Evolutionary conservation across 2,888 invertebrate species (phyloP).

Genomic region (Crossocerus cetratus): DNA sequence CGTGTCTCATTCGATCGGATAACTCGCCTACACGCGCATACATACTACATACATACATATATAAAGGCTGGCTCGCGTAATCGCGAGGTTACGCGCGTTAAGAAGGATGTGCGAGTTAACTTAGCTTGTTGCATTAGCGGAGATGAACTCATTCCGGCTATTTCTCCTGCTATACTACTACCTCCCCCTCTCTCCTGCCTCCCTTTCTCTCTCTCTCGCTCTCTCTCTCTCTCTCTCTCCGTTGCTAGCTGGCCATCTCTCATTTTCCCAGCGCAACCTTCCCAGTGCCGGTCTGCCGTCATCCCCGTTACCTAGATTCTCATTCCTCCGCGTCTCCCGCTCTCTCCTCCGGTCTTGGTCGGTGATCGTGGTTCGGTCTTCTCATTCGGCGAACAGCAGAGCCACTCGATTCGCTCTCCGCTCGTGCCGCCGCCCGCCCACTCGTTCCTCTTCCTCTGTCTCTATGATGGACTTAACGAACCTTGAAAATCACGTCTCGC

Average conservation of each 20-base stretch:
- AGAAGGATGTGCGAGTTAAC: conserved; percentile 77
- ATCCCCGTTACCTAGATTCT: conserved; percentile 26
- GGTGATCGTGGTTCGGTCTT: conserved; percentile 7
- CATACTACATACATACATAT: conserved; percentile 24
- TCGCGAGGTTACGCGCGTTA: conserved; percentile 68
- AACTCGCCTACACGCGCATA: conserved; percentile 30
- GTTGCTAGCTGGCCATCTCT: conserved; percentile 12
- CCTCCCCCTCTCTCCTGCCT: conserved; percentile 20
- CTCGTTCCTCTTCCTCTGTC: conserved; percentile 19
- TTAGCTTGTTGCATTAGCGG: conserved; percentile 73
- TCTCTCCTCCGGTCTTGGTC: conserved; percentile 10
- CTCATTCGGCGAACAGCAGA: conserved; percentile 21
- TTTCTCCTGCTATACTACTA: conserved; percentile 46
- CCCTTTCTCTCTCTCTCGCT: conserved; percentile 23
- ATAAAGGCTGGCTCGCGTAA: conserved; percentile 51
- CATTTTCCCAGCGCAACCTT: conserved; percentile 10
- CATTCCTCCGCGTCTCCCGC: conserved; percentile 17
- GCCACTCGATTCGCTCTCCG: conserved; percentile 15
- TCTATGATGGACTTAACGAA: conserved; percentile 52
- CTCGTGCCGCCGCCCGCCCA: conserved; percentile 26
- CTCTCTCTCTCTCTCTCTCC: conserved; percentile 9
- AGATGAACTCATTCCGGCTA: conserved; percentile 74
- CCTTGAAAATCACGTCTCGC: conserved; percentile 55
- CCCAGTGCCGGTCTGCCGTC: not conserved
- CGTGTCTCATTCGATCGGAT: conserved; percentile 32